Conservation (phyloP, 2,113 vertebrate genomes). For the Zosterops lateralis region DNA sequence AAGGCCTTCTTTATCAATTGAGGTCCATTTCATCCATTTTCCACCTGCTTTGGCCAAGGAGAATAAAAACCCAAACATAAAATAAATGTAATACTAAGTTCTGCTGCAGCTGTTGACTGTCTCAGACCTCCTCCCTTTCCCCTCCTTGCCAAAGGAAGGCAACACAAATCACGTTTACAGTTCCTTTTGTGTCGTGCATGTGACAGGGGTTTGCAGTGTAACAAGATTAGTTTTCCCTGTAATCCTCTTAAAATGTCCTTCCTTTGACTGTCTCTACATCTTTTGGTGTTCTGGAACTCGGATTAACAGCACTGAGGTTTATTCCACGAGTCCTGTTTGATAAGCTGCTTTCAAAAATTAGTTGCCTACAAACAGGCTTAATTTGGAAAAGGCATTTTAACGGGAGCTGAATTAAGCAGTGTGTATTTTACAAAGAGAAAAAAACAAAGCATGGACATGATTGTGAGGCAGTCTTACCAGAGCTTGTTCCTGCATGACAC, state of each 20-base stretch:
- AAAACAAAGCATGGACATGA: neutral
- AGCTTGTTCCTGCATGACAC: neutral
- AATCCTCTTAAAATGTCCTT: slow-evolving; percentile 53
- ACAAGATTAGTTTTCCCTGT: slow-evolving; percentile 48
- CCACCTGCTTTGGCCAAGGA: neutral
- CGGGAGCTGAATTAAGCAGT: neutral
- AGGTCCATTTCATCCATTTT: neutral
- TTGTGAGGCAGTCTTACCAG: neutral
- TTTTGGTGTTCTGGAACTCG: slow-evolving; percentile 13
- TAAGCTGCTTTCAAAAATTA: slow-evolving; percentile 37
- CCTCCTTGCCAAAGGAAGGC: neutral
- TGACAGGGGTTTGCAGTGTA: slow-evolving; percentile 17
- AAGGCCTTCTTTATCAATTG: neutral
- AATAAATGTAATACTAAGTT: neutral
- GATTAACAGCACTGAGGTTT: slow-evolving; percentile 35
- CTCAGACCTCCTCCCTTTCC: neutral
- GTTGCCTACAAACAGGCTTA: neutral
- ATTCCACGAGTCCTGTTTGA: neutral
- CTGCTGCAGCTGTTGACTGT: neutral
- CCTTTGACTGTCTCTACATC: slow-evolving; percentile 47
- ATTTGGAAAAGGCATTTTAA: neutral
- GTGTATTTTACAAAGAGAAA: neutral
- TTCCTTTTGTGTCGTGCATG: neutral
- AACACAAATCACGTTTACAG: neutral
- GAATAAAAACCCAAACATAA: neutral